phyloP scores from a whole-genome alignment of 2,888 invertebrate genomes.

The Zootermopsis nevadensis region DNA sequence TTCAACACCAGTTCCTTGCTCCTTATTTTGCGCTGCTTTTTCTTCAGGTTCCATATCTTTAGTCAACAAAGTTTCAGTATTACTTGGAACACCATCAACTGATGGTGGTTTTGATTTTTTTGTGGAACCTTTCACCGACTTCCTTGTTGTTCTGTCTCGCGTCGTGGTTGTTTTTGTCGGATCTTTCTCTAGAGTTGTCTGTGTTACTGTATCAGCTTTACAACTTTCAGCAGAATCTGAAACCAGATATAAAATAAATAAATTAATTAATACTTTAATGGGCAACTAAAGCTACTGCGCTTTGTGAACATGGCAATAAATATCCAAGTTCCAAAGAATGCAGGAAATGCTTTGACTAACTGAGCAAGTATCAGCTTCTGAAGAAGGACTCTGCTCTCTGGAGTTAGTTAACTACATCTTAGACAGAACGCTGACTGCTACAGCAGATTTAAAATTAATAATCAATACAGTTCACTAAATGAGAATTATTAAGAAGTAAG shows the following conservation, averaged over 20 bases:
- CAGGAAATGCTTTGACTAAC: too few relatives aligned
- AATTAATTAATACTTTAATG: neutral
- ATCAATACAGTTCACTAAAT: too few relatives aligned
- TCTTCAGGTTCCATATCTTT: conserved; percentile 56
- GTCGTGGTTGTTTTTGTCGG: neutral
- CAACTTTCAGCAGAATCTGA: neutral
- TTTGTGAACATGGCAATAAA: too few relatives aligned
- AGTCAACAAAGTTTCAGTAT: conserved; percentile 57
- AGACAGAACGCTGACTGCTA: too few relatives aligned
- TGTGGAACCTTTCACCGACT: conserved; percentile 26
- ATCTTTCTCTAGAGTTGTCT: conserved; percentile 14
- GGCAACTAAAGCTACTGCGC: neutral
- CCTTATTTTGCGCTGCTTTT: conserved; percentile 26
- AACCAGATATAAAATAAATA: neutral
- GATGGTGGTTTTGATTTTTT: conserved; percentile 39
- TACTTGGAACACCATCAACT: conserved; percentile 58
- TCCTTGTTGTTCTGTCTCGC: conserved; percentile 22
- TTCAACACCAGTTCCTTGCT: neutral
- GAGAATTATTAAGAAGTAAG: too few relatives aligned
- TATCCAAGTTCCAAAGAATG: too few relatives aligned
- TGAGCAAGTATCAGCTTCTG: too few relatives aligned
- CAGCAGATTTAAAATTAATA: too few relatives aligned
- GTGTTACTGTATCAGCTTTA: neutral
- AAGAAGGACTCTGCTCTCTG: too few relatives aligned
- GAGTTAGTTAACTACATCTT: too few relatives aligned